Conservation (phyloP, 1,140 invertebrate species). For the Heliothis virescens region DNA sequence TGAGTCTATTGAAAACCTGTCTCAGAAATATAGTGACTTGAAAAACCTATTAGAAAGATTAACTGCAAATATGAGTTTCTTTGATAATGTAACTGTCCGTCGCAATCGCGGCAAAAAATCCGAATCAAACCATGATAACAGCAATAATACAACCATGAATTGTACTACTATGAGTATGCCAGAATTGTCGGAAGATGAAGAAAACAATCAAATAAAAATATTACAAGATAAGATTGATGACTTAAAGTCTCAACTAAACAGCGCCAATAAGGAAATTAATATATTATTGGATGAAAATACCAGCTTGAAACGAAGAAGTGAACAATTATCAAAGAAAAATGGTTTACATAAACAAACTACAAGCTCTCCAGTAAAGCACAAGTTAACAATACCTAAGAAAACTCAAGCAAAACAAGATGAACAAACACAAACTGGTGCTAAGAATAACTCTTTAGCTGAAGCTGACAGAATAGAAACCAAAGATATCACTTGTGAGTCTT, state of each 20-base stretch:
- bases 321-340: conserved; percentile 1
- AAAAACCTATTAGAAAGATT: background rate
- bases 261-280: background rate
- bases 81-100: background rate
- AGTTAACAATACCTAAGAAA: background rate
- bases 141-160: conserved; percentile 1
- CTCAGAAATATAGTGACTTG: too few species aligned
- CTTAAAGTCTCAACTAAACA: background rate
- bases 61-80: background rate
- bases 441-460: too few species aligned
- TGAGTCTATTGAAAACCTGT: too few species aligned
- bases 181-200: conserved; percentile 1
- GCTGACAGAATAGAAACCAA: background rate
- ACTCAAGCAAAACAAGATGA: background rate
- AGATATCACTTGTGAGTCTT: background rate
- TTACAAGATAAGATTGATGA: conserved; percentile 2
- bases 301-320: conserved; percentile 1
- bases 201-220: background rate
- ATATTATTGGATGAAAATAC: background rate
- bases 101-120: background rate
- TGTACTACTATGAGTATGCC: background rate
- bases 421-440: too few species aligned
- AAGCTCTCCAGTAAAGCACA: background rate
- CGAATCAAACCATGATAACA: background rate
- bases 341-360: background rate